phyloP scores from a whole-genome alignment of 2,888 invertebrate genomes.

The Nasonia oneida region DNA sequence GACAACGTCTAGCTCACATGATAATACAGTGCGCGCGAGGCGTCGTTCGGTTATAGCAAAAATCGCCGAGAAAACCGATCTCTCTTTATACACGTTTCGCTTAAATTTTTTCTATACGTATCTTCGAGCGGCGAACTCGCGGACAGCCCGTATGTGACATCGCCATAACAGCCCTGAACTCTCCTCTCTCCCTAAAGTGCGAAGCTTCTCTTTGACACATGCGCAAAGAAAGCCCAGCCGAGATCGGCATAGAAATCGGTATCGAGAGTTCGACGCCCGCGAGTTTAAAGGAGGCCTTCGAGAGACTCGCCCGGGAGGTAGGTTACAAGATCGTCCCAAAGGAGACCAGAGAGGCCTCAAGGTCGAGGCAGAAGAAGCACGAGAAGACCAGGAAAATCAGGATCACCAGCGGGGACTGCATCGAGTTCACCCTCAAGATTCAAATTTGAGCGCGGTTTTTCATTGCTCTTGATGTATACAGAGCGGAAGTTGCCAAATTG shows the following conservation, averaged over 20 bases:
- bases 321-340: conserved; percentile 3
- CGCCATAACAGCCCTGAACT: not conserved
- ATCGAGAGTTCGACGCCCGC: not conserved
- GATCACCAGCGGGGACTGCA: conserved; percentile 44
- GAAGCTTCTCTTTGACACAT: not conserved
- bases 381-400: conserved; percentile 37
- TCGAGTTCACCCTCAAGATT: conserved; percentile 59
- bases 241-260: no score
- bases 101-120: no score
- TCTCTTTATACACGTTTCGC: no score
- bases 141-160: no score
- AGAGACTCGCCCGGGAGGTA: not conserved
- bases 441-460: conserved; percentile 37
- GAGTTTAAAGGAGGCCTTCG: not conserved
- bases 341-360: not conserved
- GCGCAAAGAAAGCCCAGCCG: not conserved
- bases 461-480: not conserved
- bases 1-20: no score
- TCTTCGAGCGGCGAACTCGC: no score
- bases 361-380: not conserved
- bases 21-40: no score
- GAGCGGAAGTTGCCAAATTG: not conserved
- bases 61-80: no score
- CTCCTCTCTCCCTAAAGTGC: not conserved
- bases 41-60: no score